A percentile compares a stretch with the other conserved stretches of the same genome.
Evolutionary conservation across 2,888 invertebrate genomes (phyloP).

Genomic region (Leptinotarsa juncta): DNA sequence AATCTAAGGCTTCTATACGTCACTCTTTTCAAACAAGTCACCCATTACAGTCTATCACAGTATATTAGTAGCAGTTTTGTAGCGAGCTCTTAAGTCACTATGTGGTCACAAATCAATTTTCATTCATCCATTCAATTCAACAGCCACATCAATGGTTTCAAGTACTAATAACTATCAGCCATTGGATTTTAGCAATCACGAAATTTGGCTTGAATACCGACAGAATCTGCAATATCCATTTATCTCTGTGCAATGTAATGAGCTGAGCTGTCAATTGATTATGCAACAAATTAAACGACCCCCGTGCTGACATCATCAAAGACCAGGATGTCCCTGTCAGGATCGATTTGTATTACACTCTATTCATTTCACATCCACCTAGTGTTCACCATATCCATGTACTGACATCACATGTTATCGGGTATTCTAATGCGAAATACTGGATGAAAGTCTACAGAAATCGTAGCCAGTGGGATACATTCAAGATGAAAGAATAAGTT

Average conservation of each 20-base stretch:
- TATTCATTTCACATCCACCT: neutral
- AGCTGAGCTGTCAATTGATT: conserved; percentile 11
- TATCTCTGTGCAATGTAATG: neutral
- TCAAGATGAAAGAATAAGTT: no score
- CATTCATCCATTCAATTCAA: no score
- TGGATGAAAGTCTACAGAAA: neutral
- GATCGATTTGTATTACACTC: neutral
- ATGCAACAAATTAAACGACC: conserved; percentile 12
- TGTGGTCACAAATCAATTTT: no score
- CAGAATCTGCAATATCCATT: neutral
- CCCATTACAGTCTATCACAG: no score
- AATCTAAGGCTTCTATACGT: no score
- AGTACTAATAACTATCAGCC: neutral
- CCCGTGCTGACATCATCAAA: conserved; percentile 3
- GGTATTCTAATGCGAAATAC: neutral
- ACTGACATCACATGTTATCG: neutral
- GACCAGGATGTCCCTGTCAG: conserved; percentile 5
- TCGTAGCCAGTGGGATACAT: no score
- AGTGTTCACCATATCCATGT: neutral
- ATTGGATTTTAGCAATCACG: neutral
- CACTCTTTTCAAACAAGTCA: no score
- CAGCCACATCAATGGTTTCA: neutral
- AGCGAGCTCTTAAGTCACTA: no score
- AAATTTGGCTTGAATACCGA: neutral
- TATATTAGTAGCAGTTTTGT: no score